These are phyloP conservation scores for Anneissia japonica DNA, from an alignment of 35 echinoderm and acorn worm genomes.

Conservation along the genomic window DNA sequence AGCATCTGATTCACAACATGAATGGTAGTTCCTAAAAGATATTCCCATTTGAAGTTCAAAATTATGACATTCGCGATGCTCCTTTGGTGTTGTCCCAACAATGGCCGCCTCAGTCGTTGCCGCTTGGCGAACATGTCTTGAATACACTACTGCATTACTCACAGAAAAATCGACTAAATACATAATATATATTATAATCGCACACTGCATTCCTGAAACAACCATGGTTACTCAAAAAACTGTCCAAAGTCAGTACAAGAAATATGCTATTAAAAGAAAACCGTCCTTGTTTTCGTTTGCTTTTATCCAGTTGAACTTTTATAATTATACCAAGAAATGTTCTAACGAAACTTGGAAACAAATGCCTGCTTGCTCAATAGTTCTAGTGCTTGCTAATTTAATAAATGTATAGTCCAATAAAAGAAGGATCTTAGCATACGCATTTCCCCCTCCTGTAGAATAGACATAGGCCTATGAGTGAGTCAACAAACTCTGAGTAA, in stretches of 20 bases:
- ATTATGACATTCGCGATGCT: not conserved
- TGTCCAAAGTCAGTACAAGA: not conserved
- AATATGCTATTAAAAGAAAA: not conserved
- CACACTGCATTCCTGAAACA: not conserved
- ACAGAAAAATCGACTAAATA: not conserved
- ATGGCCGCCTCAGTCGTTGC: not conserved
- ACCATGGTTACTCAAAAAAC: not conserved
- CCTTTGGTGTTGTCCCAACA: not conserved
- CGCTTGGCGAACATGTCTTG: not conserved
- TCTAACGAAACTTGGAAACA: not conserved
- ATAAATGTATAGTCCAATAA: not conserved
- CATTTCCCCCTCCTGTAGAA: not conserved
- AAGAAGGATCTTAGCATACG: not conserved
- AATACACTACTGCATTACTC: not conserved
- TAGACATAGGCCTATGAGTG: too few species aligned
- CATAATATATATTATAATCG: not conserved
- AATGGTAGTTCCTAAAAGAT: not conserved
- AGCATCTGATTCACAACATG: not conserved
- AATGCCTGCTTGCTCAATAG: not conserved
- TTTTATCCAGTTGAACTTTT: not conserved
- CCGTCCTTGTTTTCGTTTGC: not conserved
- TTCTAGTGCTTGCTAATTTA: not conserved
- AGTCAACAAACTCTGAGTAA: not conserved
- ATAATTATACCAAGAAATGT: too few species aligned
- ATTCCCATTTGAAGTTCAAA: not conserved